Percentiles rank a stretch among this genome's conserved stretches.
Evolutionary conservation across 2,888 invertebrate genomes (phyloP).

Genomic region (Lycocerus yunnanus): DNA sequence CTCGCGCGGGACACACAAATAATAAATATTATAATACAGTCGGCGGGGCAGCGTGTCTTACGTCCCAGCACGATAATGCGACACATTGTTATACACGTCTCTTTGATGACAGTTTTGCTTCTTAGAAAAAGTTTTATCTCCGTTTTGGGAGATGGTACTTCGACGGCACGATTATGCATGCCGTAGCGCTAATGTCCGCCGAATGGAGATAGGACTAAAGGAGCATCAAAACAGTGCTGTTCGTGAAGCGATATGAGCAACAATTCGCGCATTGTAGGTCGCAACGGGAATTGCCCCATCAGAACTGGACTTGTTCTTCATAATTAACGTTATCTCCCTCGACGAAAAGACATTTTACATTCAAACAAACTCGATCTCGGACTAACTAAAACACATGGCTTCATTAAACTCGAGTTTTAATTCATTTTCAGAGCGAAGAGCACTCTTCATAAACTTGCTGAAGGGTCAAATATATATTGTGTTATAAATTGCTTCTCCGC

Average conservation of each 20-base stretch:
- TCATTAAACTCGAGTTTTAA: conserved; percentile 52
- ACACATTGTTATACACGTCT: conserved; percentile 55
- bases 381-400: conserved; percentile 51
- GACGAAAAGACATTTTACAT: conserved; percentile 46
- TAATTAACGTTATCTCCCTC: conserved; percentile 66
- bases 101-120: conserved; percentile 54
- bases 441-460: conserved; percentile 30
- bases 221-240: conserved; percentile 28
- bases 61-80: conserved; percentile 51
- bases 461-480: conserved; percentile 35
- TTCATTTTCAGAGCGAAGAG: conserved; percentile 42
- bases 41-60: conserved; percentile 43
- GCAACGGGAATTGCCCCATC: conserved; percentile 47
- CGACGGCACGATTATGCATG: conserved; percentile 39
- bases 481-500: conserved; percentile 38
- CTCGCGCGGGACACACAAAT: conserved; percentile 55
- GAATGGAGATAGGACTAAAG: conserved; percentile 24
- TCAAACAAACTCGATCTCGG: conserved; percentile 39
- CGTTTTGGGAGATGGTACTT: conserved; percentile 45
- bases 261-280: conserved; percentile 36
- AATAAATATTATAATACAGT: conserved; percentile 58
- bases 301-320: conserved; percentile 63
- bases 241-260: conserved; percentile 36
- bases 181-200: conserved; percentile 30
- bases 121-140: conserved; percentile 56